Percentiles rank a stretch among this genome's conserved stretches.
Evolutionary conservation across 2,113 vertebrate species (phyloP).

Genomic region (Phoxinus phoxinus): DNA sequence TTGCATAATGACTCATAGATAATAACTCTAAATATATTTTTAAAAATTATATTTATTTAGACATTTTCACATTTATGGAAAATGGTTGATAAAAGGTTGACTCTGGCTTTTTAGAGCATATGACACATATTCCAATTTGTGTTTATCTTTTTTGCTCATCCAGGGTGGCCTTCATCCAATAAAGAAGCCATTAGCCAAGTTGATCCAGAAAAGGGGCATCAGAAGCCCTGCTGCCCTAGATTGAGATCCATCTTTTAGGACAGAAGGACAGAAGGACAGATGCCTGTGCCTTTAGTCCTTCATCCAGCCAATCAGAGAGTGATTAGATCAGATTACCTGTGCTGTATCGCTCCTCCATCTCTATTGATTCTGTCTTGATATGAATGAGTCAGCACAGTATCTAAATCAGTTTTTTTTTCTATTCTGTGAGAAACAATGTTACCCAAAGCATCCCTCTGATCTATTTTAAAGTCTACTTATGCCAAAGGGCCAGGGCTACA

Average conservation of each 20-base stretch:
- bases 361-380: neutral
- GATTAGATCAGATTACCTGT: conserved; percentile 14
- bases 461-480: neutral
- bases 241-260: conserved; percentile 12
- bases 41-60: neutral
- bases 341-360: conserved; percentile 2
- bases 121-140: neutral
- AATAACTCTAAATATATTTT: conserved; percentile 6
- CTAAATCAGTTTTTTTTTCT: neutral
- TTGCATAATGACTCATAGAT: neutral
- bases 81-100: neutral
- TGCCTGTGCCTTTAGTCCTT: conserved; percentile 25
- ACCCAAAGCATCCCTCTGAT: neutral
- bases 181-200: conserved; percentile 18
- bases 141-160: neutral
- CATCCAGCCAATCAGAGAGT: neutral
- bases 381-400: conserved; percentile 26
- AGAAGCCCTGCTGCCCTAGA: conserved; percentile 8
- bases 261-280: conserved; percentile 9
- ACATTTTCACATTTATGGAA: neutral
- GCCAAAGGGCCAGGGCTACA: neutral
- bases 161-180: neutral
- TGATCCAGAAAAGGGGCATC: conserved; percentile 18
- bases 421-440: neutral
- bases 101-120: neutral